Evolutionary conservation across 2,888 invertebrate genomes (phyloP), one percentile per base, ranked within the genome.

Genomic region (Mesorhabditis sp.): DNA sequence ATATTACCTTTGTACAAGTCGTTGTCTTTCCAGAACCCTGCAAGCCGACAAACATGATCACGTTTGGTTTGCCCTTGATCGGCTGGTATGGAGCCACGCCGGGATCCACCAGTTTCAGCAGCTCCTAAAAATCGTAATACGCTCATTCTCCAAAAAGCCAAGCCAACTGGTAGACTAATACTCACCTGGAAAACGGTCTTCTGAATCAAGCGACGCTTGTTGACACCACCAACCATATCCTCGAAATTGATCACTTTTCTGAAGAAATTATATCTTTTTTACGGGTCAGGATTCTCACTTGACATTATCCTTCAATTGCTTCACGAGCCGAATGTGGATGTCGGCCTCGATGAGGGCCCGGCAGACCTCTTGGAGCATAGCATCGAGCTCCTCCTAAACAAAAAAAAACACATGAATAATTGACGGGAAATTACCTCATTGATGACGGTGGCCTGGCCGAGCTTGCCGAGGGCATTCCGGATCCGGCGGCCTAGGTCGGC

Each of bases 11-110:
- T 75, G 97, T 98, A 89, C 98, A 99, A 2, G 97, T 96, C 43
- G 98, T 98, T 0, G 98, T 99, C 90, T 99, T 98, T 79, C 98
- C 98, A 70, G 96, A 95, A 74, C 98, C 98, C 89, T 98, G 98
- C 10, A 98, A 90, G 84, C 98, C 98, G 68, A 98, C 98, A 89
- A 98, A 98, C 98, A 99, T 99, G 80, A 99, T 92, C 41, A 98
- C 90, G 88, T 98, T 99, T 64, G 93, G 91, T 85, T 92, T 92
- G 67, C 95, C 97, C 88, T 98, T 98, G 0, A 92, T 89, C 41
- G 98, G 98, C 85, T 93, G 93, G 89, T 93, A 96, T 4, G 96
- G 93, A 86, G 96, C 95, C 0, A 96, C 96, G 72, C 93, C 95
- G 42, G 98, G 97, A 88, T 98, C 97, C 67, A 98, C 95, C 87